Evolutionary conservation across 2,888 invertebrate species (phyloP), one percentile per base, ranked within the genome.

Genomic region (Volucella inanis): DNA sequence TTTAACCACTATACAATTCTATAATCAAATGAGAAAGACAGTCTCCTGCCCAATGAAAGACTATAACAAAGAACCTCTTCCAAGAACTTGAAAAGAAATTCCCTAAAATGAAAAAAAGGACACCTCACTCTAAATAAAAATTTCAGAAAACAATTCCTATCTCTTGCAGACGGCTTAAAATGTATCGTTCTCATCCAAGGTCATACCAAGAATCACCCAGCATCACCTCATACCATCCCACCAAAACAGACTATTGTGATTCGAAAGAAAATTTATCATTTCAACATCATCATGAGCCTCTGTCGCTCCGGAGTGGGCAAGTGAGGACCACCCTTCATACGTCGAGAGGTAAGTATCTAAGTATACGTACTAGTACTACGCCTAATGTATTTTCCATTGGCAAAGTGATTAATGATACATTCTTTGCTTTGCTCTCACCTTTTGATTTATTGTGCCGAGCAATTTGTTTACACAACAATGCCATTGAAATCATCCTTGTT

Each of bases 381-480:
- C 74, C 70, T 80, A 79, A 84, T 84, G 71, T 79, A 61, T 79
- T 75, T 84, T 70, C 65, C 79, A 84, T 79, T 79, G 79, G 75
- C 75, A 70, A 49, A 71, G 75, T 84, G 84, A 84, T 84, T 84
- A 79, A 84, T 84, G 84, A 84, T 54, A 71, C 59, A 71, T 78
- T 83, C 67, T 50, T 31, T 18, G 22, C 43, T 31, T 31, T 50
- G 59, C n/a, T 72, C 72, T 83, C 79, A 79, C 79, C 70, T 79
- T 79, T 84, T 84, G 83, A 84, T 84, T 84, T 84, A 84, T 84
- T 62, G 71, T 71, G 54, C 31, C 61, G 54, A 71, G 79, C 75
- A 79, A 84, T 75, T 84, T 84, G 78, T 84, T 84, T 75, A 75
- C 71, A 84, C 78, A 78, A 83, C 61, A 78, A 72, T 77, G 74